Conservation (phyloP, 23 tunicate species). For the Trididemnum clinides region DNA sequence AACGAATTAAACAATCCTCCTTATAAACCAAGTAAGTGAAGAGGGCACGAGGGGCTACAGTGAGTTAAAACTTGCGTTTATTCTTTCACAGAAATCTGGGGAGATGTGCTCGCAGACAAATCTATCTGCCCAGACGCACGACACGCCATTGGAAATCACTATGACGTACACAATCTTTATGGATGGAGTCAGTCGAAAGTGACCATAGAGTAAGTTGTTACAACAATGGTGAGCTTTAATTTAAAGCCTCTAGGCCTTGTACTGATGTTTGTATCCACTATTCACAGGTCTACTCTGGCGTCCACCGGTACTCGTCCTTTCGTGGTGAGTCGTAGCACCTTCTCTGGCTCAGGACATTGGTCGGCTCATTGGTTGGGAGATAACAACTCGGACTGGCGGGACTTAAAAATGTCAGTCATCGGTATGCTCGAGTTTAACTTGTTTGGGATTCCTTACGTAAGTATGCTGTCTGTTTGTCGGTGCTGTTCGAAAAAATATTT, state of each 20-base stretch:
- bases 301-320: slow-evolving; percentile 93
- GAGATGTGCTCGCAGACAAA: slow-evolving; percentile 85
- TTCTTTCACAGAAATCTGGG: slow-evolving; percentile 74
- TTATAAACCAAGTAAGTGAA: slow-evolving; percentile 82
- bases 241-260: too few species aligned
- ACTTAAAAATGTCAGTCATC: slow-evolving; percentile 80
- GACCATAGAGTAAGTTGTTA: slow-evolving; percentile 58
- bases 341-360: slow-evolving; percentile 93
- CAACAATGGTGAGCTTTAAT: too few species aligned
- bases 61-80: too few species aligned
- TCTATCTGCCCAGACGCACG: slow-evolving; percentile 83
- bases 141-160: slow-evolving; percentile 75
- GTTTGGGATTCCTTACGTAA: slow-evolving; percentile 94
- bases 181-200: slow-evolving; percentile 81
- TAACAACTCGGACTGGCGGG: slow-evolving; percentile 83
- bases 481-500: not conserved
- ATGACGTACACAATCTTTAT: slow-evolving; percentile 90
- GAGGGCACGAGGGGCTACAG: too few species aligned
- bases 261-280: too few species aligned
- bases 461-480: not conserved
- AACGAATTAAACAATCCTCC: slow-evolving; percentile 91
- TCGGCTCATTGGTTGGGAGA: slow-evolving; percentile 99
- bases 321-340: slow-evolving; percentile 88
- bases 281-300: slow-evolving; percentile 58
- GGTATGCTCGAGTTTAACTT: slow-evolving; percentile 97